These are phyloP conservation scores for Phalera bucephala DNA, from an alignment of 2,888 invertebrate genomes.

Conservation along the genomic window DNA sequence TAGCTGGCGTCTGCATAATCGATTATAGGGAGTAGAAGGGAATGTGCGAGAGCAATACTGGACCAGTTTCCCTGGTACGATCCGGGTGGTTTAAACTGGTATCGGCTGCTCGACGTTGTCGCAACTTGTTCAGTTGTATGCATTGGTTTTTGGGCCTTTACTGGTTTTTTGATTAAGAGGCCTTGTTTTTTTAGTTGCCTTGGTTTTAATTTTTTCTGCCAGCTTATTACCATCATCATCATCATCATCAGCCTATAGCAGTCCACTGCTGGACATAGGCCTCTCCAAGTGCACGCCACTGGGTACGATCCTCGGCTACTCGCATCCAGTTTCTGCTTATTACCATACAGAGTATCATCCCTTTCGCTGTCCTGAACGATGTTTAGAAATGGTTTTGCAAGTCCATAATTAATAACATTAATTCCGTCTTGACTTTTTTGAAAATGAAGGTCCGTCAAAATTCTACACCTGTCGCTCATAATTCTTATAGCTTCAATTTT, in stretches of 20 bases:
- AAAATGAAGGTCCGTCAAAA: constrained; percentile 13
- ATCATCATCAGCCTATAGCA: no score
- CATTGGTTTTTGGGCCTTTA: background rate
- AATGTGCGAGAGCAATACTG: no score
- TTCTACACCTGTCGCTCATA: background rate
- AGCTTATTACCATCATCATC: constrained; percentile 8
- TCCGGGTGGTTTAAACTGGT: no score
- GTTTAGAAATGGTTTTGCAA: constrained; percentile 18
- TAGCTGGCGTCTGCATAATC: no score
- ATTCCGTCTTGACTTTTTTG: constrained; percentile 8
- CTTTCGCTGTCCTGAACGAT: constrained; percentile 15
- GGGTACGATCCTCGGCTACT: no score
- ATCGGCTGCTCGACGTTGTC: no score
- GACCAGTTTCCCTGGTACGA: constrained; percentile 29
- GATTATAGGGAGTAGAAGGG: no score
- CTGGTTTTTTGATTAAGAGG: constrained; percentile 4
- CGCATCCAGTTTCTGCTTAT: no score
- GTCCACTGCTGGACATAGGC: no score
- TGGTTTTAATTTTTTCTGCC: constrained; percentile 3
- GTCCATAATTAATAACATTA: constrained; percentile 12
- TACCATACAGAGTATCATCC: constrained; percentile 21
- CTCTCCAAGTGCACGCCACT: no score
- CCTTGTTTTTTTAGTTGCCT: constrained; percentile 8
- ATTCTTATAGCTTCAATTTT: background rate
- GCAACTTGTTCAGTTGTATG: background rate